Conservation (phyloP, 2,113 vertebrate genomes). For the Solea senegalensis region DNA sequence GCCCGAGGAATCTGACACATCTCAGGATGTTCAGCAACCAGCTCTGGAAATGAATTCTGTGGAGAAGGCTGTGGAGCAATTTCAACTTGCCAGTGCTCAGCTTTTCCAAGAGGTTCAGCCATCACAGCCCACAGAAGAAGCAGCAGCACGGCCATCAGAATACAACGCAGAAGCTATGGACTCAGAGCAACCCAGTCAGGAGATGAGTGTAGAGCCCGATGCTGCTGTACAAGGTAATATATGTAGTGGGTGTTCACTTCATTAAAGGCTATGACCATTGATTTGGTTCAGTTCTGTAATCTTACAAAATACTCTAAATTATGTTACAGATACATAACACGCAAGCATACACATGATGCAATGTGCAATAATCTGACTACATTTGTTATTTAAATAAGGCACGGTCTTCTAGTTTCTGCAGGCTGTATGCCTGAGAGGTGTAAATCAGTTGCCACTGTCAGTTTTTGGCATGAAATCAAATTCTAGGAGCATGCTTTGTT, state of each 20-base stretch:
- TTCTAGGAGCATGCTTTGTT: too few species aligned
- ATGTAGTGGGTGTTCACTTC: not conserved
- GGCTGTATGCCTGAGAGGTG: too few species aligned
- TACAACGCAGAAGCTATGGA: slow-evolving; percentile 6
- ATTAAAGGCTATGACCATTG: not conserved
- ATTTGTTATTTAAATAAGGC: too few species aligned
- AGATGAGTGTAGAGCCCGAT: slow-evolving; percentile 28
- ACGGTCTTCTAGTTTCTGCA: too few species aligned
- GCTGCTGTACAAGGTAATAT: slow-evolving; percentile 42
- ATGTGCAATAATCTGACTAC: too few species aligned
- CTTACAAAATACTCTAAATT: not conserved
- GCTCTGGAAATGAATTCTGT: slow-evolving; percentile 41
- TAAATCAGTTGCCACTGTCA: too few species aligned
- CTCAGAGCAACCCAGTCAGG: slow-evolving; percentile 12
- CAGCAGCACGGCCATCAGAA: slow-evolving; percentile 23
- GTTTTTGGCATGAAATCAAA: too few species aligned
- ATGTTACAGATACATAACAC: not conserved
- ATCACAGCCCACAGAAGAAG: slow-evolving; percentile 49
- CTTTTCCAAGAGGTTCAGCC: slow-evolving; percentile 58
- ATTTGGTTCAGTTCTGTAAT: too few species aligned
- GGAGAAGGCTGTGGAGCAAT: slow-evolving; percentile 70
- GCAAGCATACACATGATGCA: not conserved
- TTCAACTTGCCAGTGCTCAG: slow-evolving; percentile 65
- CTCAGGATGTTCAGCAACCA: slow-evolving; percentile 50
- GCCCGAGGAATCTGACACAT: slow-evolving; percentile 48